Base-by-base conservation (phyloP, 2,888 invertebrate genomes). In the Autographa pulchrina region DNA sequence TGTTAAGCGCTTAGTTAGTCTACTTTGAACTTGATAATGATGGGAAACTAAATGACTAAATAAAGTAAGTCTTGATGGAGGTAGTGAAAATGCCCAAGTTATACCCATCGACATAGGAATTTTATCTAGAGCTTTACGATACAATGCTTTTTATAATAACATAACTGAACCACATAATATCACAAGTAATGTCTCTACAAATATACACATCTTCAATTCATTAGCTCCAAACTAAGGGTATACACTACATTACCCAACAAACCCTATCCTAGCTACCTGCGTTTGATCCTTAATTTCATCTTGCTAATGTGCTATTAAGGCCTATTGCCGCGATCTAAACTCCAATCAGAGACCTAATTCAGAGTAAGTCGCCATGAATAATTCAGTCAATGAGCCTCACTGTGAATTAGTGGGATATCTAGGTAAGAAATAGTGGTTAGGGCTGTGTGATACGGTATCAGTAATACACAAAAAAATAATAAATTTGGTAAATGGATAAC, bases 341-440 rank as follows among this genome's bases (percentile, higher is more conserved):
- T 65, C 63, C 63, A 81, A 79, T 74, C 74, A 74, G 65, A 70
- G 65, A 69, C 68, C 74, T 80, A 78, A 82, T 84, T 78, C 75
- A 64, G 62, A 63, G 60, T 68, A 69, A 77, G 65, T 69, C 20
- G 64, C 35, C 69, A 77, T 85, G 65, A 80, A 80, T 84, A 80
- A 88, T 86, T 87, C 83, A 84, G 43, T 48, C 54, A 80, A 80
- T 83, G 77, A 69, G 65, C 67, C 77, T 75, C 74, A 77, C 82
- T 82, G 74, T 82, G 84, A 87, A 90, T 88, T 87, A 87, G 85
- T 84, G 78, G 85, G 84, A 86, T 85, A 82, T 54, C 66, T 72
- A 66, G 62, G 43, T 71, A 63, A 63, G 72, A 66, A 71, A 70
- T 72, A 62, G 35, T 61, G 43, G 25, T 11, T 48, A 82, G 69